Evolutionary conservation across 1,140 invertebrate genomes (phyloP), one percentile per base, ranked within the genome.

Genomic region (Oppia nitens): DNA sequence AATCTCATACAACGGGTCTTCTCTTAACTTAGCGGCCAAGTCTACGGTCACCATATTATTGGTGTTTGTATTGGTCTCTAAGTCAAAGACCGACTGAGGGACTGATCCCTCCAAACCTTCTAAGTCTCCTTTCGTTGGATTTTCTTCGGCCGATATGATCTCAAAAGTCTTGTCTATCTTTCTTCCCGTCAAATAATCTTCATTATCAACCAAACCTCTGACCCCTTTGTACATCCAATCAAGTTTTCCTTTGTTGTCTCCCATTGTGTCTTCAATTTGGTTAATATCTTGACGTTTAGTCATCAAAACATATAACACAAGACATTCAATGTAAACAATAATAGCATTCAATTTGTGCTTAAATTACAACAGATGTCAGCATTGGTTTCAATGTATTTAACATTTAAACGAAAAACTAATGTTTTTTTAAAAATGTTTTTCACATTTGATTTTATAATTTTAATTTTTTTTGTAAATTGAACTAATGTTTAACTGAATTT

Each of bases 181-280:
- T 66, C 84, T 81, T 1, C 91, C 90, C n/a, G 87, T 72, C 2
- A 96, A 74, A 75, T 93, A 96, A 60, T 93, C 87, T 69, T 96
- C 89, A 32, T 81, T 72, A 62, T 91, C 82, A 3, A 84, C 76
- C 57, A 76, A 71, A 64, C 81, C 79, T 64, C 81, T 81, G 11
- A 82, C 80, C 64, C 82, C 81, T 77, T 88, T 86, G 68, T 92
- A 92, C 87, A 93, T 92, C 88, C 89, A 94, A 67, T 90, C 84
- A 48, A 93, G 55, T 40, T 6, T 17, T 40, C 17, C 6, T 40
- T 40, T 40, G 32, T 40, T 40, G 32, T 40, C 17, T 40, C 32
- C 17, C 17, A 9, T 9, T 9, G 32, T 40, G 32, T 40, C 32
- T 17, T 17, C 32, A 9, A 6, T 40, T 40, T 40, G 6, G 17